These are phyloP conservation scores for Sesamia nonagrioides DNA, from an alignment of 1,140 invertebrate species.

Conservation along the genomic window DNA sequence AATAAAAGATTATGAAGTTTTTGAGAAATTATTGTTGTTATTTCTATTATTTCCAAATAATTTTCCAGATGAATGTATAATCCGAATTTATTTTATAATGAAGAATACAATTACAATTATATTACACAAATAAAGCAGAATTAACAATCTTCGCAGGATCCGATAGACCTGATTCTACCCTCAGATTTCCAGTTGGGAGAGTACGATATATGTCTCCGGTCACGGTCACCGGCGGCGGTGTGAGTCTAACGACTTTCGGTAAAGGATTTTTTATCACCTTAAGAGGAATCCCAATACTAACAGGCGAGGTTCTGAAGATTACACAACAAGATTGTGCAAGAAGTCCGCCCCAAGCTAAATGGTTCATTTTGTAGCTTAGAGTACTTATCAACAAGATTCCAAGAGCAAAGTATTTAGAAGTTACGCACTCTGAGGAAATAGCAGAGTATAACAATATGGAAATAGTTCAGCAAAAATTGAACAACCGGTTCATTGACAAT, in stretches of 20 bases:
- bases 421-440: no score
- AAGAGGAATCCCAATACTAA: constrained; percentile 50
- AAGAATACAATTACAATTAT: no score
- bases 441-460: no score
- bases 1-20: no score
- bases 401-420: no score
- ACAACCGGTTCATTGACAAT: no score
- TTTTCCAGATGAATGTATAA: no score
- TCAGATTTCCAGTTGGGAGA: constrained; percentile 61
- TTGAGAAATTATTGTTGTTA: no score
- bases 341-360: constrained; percentile 64
- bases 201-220: constrained; percentile 46
- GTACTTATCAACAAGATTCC: background rate
- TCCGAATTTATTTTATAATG: no score
- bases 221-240: constrained; percentile 35
- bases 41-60: no score
- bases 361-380: constrained; percentile 61
- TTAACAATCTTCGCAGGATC: constrained; percentile 7
- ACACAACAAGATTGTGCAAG: constrained; percentile 61
- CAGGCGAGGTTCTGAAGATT: constrained; percentile 65
- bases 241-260: constrained; percentile 25
- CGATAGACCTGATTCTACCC: constrained; percentile 46
- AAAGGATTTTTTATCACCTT: constrained; percentile 48
- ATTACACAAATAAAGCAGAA: background rate
- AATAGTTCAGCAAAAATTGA: no score